Conservation (phyloP, 2,888 invertebrate genomes). For the Macaria notata region DNA sequence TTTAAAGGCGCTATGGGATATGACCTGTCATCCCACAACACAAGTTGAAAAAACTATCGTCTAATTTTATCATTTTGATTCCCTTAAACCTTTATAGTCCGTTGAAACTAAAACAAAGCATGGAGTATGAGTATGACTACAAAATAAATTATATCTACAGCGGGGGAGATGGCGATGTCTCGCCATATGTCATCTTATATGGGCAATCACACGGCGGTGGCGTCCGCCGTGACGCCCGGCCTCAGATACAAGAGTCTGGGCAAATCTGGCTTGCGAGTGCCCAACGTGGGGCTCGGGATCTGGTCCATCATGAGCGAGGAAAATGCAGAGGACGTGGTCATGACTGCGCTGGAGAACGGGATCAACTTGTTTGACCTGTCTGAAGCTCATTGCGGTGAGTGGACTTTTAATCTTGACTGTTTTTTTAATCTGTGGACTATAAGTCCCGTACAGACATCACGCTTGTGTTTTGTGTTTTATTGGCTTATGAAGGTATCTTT, state of each 20-base stretch:
- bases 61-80: too few species aligned
- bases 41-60: too few species aligned
- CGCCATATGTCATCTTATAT: slow-evolving; percentile 75
- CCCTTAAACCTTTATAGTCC: too few species aligned
- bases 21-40: too few species aligned
- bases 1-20: too few species aligned
- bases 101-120: too few species aligned
- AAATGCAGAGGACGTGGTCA: slow-evolving; percentile 94
- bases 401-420: background rate
- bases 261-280: slow-evolving; percentile 96
- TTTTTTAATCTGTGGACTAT: too few species aligned
- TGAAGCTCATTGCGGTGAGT: slow-evolving; percentile 92
- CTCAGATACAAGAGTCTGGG: slow-evolving; percentile 96
- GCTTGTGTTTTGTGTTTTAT: too few species aligned
- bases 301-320: slow-evolving; percentile 95
- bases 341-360: slow-evolving; percentile 96
- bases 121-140: background rate
- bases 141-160: slow-evolving; percentile 32
- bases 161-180: slow-evolving; percentile 64
- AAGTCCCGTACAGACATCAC: too few species aligned
- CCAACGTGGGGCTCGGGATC: slow-evolving; percentile 96
- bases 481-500: too few species aligned
- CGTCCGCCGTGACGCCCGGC: slow-evolving; percentile 89
- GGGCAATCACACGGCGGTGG: slow-evolving; percentile 83
- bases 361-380: slow-evolving; percentile 98